Evolutionary conservation across 2,797 vertebrate species (phyloP).

Genomic region (Tragopan temminckii): DNA sequence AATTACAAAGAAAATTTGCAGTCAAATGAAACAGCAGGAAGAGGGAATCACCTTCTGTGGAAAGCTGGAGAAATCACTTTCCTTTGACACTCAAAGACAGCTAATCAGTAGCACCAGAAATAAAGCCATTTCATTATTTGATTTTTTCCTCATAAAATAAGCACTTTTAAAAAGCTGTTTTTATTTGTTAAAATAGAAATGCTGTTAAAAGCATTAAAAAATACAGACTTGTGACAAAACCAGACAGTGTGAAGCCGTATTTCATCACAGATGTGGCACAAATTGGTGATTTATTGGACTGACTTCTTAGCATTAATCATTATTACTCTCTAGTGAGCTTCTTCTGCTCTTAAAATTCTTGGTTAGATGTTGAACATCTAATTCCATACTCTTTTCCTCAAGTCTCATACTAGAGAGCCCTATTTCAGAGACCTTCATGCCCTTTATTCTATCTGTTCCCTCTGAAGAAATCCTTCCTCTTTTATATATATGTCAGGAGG

Average conservation of each 20-base stretch:
- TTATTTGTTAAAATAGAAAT: not conserved
- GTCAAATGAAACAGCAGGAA: not conserved
- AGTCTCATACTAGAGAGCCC: rapidly evolving
- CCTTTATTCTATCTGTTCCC: not conserved
- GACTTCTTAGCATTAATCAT: not conserved
- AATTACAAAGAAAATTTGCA: not conserved
- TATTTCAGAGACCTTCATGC: not conserved
- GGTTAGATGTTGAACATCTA: not conserved
- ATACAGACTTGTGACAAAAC: not conserved
- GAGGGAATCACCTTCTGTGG: not conserved
- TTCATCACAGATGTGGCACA: not conserved
- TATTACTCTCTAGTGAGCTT: not conserved
- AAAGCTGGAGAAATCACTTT: not conserved
- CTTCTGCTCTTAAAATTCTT: not conserved
- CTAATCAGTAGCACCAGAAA: not conserved
- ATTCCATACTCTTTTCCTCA: not conserved
- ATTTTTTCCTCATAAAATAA: not conserved
- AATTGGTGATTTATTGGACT: not conserved
- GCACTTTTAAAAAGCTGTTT: not conserved
- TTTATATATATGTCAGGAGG: not conserved
- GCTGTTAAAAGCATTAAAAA: not conserved
- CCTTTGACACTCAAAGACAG: not conserved
- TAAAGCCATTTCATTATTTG: not conserved
- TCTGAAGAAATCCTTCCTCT: not conserved
- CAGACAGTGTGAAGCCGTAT: not conserved